These are phyloP conservation scores for Matsumyia berberina DNA, from an alignment of 2,888 invertebrate species.

Conservation along the genomic window DNA sequence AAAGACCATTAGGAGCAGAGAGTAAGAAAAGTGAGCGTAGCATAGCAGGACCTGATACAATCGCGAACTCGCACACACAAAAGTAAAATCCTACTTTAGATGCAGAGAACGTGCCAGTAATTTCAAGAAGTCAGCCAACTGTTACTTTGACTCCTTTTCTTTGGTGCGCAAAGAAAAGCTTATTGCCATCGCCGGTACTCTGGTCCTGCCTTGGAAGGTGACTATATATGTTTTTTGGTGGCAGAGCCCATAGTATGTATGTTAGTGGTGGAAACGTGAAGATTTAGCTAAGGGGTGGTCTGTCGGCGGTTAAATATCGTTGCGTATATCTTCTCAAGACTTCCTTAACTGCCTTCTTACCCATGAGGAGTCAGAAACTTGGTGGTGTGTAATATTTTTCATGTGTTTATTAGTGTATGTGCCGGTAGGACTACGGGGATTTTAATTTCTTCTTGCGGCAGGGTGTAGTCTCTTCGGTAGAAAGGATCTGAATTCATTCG, in stretches of 20 bases:
- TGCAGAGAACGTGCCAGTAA: slow-evolving; percentile 65
- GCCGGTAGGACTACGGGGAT: slow-evolving; percentile 28
- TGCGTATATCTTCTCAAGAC: slow-evolving; percentile 28
- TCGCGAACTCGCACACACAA: slow-evolving; percentile 53
- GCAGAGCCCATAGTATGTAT: slow-evolving; percentile 9
- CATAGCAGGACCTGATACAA: slow-evolving; percentile 31
- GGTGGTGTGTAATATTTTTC: slow-evolving; percentile 45
- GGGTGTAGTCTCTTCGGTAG: slow-evolving; percentile 28
- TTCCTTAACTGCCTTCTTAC: slow-evolving; percentile 4
- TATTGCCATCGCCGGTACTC: slow-evolving; percentile 35
- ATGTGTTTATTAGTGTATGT: slow-evolving; percentile 59
- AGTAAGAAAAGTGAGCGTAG: slow-evolving; percentile 15
- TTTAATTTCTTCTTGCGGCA: slow-evolving; percentile 42
- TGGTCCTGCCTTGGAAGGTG: slow-evolving; percentile 35
- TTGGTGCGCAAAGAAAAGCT: slow-evolving; percentile 26
- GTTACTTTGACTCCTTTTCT: slow-evolving; percentile 68
- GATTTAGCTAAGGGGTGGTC: slow-evolving; percentile 23
- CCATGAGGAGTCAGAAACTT: slow-evolving; percentile 6
- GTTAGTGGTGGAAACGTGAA: slow-evolving; percentile 17
- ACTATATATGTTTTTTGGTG: slow-evolving; percentile 21
- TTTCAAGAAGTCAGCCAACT: slow-evolving; percentile 72
- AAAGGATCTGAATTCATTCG: slow-evolving; percentile 46
- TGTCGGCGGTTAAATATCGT: slow-evolving; percentile 51
- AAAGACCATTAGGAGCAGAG: slow-evolving; percentile 41
- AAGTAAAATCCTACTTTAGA: slow-evolving; percentile 61